Percentiles rank a stretch among this genome's conserved stretches.
Conservation (phyloP, 2,797 vertebrate genomes). For the Acanthopagrus latus region DNA sequence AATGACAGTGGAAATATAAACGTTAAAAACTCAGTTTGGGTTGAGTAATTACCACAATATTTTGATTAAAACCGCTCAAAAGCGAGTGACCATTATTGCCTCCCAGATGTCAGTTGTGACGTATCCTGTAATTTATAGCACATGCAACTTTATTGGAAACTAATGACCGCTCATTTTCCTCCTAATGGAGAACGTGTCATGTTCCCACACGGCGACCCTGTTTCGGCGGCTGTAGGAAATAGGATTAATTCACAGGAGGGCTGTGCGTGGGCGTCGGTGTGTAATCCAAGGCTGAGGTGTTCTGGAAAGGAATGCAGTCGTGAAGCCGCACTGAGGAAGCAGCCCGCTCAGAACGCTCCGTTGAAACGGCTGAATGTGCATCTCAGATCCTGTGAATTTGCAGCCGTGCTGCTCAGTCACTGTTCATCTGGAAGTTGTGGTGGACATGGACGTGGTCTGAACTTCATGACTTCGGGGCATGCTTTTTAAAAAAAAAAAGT, state of each 20-base stretch:
- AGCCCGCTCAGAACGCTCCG: constrained; percentile 33
- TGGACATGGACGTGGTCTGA: constrained; percentile 23
- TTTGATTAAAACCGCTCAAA: constrained; percentile 16
- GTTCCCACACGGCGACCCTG: constrained; percentile 39
- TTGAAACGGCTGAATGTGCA: constrained; percentile 49
- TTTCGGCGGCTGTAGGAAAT: constrained; percentile 52
- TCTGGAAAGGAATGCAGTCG: constrained; percentile 56
- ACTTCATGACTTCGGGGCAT: constrained; percentile 26
- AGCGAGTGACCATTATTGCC: constrained; percentile 29
- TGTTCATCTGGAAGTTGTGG: constrained; percentile 42
- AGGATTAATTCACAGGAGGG: constrained; percentile 61
- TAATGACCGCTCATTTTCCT: constrained; percentile 51
- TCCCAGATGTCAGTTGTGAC: constrained; percentile 26
- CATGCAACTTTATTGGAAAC: constrained; percentile 49
- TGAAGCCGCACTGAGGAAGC: constrained; percentile 41
- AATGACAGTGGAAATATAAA: constrained; percentile 20
- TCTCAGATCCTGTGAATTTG: constrained; percentile 50
- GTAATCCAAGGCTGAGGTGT: constrained; percentile 72
- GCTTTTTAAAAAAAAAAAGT: constrained; percentile 30
- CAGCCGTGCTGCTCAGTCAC: constrained; percentile 44
- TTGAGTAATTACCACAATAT: constrained; percentile 22
- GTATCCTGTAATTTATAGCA: constrained; percentile 50
- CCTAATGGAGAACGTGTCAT: constrained; percentile 54
- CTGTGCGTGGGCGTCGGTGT: constrained; percentile 51
- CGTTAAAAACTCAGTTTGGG: not conserved